Evolutionary conservation across 2,113 vertebrate genomes (phyloP).

Genomic region (Dasyornis broadbenti): DNA sequence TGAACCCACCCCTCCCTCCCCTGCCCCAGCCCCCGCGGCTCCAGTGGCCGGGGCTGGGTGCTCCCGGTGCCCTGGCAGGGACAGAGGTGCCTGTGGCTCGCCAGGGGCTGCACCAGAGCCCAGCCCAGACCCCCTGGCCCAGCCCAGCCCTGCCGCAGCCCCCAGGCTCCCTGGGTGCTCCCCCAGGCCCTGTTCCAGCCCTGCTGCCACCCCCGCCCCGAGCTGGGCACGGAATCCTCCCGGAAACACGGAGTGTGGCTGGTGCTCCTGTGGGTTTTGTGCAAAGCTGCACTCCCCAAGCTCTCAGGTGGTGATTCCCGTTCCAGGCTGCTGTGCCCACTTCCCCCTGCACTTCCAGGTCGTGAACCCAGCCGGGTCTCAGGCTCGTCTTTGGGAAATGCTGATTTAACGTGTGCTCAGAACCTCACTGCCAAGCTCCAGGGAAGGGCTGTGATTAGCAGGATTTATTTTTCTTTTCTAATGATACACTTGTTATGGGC

Average conservation of each 20-base stretch:
- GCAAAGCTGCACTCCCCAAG: neutral
- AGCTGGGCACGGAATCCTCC: neutral
- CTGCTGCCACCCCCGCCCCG: neutral
- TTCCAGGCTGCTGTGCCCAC: neutral
- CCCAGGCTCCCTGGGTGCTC: neutral
- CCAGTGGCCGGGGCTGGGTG: rapidly evolving
- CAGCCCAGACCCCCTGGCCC: neutral
- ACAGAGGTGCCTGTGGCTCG: neutral
- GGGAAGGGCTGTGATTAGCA: neutral
- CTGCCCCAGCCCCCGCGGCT: rapidly evolving
- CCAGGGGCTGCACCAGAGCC: neutral
- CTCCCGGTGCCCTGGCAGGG: rapidly evolving
- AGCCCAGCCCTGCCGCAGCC: rapidly evolving
- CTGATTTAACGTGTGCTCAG: neutral
- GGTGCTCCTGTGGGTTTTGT: neutral
- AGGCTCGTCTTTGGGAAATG: neutral
- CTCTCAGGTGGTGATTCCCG: neutral
- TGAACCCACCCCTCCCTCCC: neutral
- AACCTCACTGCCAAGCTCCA: neutral
- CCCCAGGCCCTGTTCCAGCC: too few species aligned
- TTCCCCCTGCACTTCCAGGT: conserved; percentile 37
- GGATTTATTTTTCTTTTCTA: neutral
- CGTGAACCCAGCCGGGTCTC: neutral
- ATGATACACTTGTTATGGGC: neutral
- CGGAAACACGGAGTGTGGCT: neutral